Evolutionary conservation across 2,888 invertebrate species (phyloP), one percentile per base, ranked within the genome.

Genomic region (Ischnus inquisitorius): DNA sequence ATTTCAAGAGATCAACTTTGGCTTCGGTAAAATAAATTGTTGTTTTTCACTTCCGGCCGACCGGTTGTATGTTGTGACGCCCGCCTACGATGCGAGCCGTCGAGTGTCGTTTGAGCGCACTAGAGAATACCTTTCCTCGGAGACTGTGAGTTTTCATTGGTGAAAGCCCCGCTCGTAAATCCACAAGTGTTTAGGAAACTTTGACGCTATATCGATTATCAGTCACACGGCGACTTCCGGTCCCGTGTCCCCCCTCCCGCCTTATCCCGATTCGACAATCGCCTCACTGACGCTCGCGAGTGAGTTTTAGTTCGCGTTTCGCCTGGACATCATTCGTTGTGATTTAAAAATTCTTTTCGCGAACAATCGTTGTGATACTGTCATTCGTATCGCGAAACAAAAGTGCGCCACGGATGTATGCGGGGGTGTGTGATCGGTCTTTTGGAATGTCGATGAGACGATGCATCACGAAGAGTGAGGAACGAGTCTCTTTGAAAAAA

Each of bases 201-300:
- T 46, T 39, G 16, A 54, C 46, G 41, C 22, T 43, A 25, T 46
- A 74, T 74, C 62, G 74, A 62, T 46, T 82, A 83, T 76, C 79
- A 83, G 79, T 41, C 71, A 39, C 69, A 25, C 3, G 54, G 71
- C 25, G 71, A 79, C 83, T 83, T 83, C 83, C 83, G 54, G 80
- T 80, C 54, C 69, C 25, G 34, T 34, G 8, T 34, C 34, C 34
- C 34, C 34, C 4, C 34, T 8, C 34, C 34, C 34, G 4, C 34
- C 1, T 34, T n/a, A n/a, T 0, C 34, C 6, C 1, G 54, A 46
- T 62, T 39, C 43, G 41, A 72, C 65, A 76, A 83, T 79, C 69
- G 71, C 54, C 54, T 12, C 19, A 22, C 54, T 34, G 22, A 22
- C 54, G 54, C 16, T 19, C 19, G 54, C 54, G 10, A 22, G 19